These are phyloP conservation scores for Adela reaumurella DNA, from an alignment of 2,888 invertebrate species.

Conservation along the genomic window DNA sequence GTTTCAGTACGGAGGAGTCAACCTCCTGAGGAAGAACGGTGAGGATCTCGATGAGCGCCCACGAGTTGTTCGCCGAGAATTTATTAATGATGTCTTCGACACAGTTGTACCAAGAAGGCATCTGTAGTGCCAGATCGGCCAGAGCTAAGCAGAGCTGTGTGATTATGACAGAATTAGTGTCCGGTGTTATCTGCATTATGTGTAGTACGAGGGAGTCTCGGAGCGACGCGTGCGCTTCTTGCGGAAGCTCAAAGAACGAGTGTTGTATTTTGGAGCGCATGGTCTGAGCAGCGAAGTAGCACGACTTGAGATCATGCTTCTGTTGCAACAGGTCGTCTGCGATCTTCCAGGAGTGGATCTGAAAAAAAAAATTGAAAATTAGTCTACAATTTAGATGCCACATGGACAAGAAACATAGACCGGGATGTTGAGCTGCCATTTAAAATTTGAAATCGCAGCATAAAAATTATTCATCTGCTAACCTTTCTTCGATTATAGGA, in stretches of 20 bases:
- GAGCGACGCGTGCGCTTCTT: slow-evolving; percentile 77
- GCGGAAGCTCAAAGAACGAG: slow-evolving; percentile 87
- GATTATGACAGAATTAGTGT: slow-evolving; percentile 79
- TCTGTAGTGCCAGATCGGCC: slow-evolving; percentile 90
- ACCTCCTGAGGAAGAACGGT: slow-evolving; percentile 96
- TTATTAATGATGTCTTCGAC: slow-evolving; percentile 78
- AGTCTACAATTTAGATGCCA: too few relatives aligned
- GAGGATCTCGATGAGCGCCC: slow-evolving; percentile 87
- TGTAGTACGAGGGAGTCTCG: slow-evolving; percentile 89
- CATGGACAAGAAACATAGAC: too few relatives aligned
- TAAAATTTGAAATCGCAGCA: too few relatives aligned
- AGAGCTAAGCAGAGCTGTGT: slow-evolving; percentile 91
- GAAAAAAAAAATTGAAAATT: slow-evolving; percentile 21
- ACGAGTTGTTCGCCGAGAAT: slow-evolving; percentile 68
- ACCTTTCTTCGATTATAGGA: too few relatives aligned
- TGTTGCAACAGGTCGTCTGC: slow-evolving; percentile 90
- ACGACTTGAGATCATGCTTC: slow-evolving; percentile 85
- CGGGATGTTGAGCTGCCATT: too few relatives aligned
- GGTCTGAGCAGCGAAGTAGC: slow-evolving; percentile 98
- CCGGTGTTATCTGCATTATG: slow-evolving; percentile 72
- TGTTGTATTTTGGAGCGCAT: slow-evolving; percentile 93
- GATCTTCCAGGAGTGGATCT: slow-evolving; percentile 97
- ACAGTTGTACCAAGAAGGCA: slow-evolving; percentile 90
- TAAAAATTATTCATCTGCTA: too few relatives aligned
- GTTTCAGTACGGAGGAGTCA: slow-evolving; percentile 70